Base-by-base conservation (phyloP, 2,888 invertebrate species). In the Tiphia femorata region DNA sequence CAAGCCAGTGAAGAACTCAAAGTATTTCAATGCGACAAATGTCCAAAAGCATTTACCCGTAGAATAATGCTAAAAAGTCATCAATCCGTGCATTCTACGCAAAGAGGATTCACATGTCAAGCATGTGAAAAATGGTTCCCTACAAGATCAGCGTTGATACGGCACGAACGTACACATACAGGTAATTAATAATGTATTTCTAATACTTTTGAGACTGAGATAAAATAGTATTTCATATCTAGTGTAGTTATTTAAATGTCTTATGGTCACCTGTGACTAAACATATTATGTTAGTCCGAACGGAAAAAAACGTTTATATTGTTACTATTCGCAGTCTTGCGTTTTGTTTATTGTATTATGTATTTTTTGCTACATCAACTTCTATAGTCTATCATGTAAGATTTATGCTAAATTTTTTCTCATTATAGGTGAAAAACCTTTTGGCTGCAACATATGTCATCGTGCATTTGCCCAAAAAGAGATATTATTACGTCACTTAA, bases 391-490 rank as follows among this genome's bases (percentile, higher is more conserved):
- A n/a, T n/a, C n/a, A n/a, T n/a, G n/a, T n/a, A n/a, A n/a, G n/a
- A n/a, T n/a, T n/a, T n/a, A n/a, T n/a, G n/a, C n/a, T n/a, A n/a
- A n/a, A n/a, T n/a, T n/a, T n/a, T n/a, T n/a, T n/a, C n/a, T 49
- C 16, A 33, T 66, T 66, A 3, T 49, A 81, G 81, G 83, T 40
- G 83, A 83, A 46, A 83, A 83, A 65, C 83, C 83, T n/a, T 83
- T 83, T 30, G 80, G 78, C 2, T 83, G 83, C 59, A 83, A 83
- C 38, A 83, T 83, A 42, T 91, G 90, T 68, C 86, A 86, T 35
- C 86, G 88, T 59, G 87, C 87, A 43, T 93, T 93, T 80, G 88
- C 90, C n/a, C 93, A 93, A 82, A 89, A 89, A 51, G 91, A 90
- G 78, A 91, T 92, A 66, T 84, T 83, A n/a, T 64, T 83, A 5